A percentile compares a stretch with the other conserved stretches of the same genome.
These are phyloP conservation scores for Neoascia interrupta DNA, from an alignment of 2,888 invertebrate genomes.

Conservation along the genomic window DNA sequence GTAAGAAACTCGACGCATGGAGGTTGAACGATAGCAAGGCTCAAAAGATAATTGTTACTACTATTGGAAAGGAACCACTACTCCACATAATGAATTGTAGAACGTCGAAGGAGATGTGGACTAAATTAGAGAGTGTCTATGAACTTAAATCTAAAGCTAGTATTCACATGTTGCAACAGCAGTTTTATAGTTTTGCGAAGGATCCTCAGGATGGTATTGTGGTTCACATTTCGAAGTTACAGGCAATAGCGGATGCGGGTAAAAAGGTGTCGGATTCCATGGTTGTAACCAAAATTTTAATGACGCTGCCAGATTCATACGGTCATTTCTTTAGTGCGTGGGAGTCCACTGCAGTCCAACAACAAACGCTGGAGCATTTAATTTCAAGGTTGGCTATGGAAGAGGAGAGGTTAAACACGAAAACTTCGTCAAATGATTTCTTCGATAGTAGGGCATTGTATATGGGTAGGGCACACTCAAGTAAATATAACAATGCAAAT, in stretches of 20 bases:
- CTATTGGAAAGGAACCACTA: slow-evolving; percentile 56
- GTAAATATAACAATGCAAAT: too few species aligned
- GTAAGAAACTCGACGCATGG: background rate
- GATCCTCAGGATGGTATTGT: slow-evolving; percentile 26
- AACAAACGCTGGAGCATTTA: background rate
- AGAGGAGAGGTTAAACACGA: background rate
- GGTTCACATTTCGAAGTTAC: slow-evolving; percentile 59
- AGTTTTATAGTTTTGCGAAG: slow-evolving; percentile 59
- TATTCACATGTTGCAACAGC: slow-evolving; percentile 74
- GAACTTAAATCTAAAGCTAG: slow-evolving; percentile 74
- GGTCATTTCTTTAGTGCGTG: slow-evolving; percentile 12
- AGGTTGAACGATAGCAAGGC: background rate
- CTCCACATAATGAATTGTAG: slow-evolving; percentile 63
- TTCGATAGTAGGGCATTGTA: background rate
- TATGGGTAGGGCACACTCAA: background rate
- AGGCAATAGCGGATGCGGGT: slow-evolving; percentile 2
- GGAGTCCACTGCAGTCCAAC: slow-evolving; percentile 3
- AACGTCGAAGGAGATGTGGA: slow-evolving; percentile 61
- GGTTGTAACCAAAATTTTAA: slow-evolving; percentile 9
- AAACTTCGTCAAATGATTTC: background rate
- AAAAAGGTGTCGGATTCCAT: slow-evolving; percentile 7
- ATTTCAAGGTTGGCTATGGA: background rate
- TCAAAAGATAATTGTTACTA: slow-evolving; percentile 14
- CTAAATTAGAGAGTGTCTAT: slow-evolving; percentile 70
- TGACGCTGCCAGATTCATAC: slow-evolving; percentile 1